These are phyloP conservation scores for Microtus ochrogaster DNA, from an alignment of 2,113 vertebrate genomes.

Conservation along the genomic window DNA sequence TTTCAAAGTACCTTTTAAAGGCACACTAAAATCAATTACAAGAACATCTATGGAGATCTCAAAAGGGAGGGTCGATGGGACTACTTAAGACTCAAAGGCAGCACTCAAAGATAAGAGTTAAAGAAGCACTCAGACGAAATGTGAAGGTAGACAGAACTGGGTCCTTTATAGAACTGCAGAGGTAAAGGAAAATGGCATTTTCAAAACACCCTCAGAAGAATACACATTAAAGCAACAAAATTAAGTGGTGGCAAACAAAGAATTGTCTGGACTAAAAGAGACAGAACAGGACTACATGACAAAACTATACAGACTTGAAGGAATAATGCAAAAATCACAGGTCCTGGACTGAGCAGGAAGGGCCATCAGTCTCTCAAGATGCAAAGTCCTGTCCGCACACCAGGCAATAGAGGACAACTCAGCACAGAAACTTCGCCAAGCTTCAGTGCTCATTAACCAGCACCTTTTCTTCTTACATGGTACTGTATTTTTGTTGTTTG, in stretches of 20 bases:
- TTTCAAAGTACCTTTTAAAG: slow-evolving; percentile 55
- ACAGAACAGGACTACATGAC: neutral
- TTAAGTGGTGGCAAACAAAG: neutral
- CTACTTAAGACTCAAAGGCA: slow-evolving; percentile 50
- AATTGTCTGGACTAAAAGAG: neutral
- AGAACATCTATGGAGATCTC: slow-evolving; percentile 62
- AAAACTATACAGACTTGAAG: neutral
- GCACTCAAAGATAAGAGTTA: slow-evolving; percentile 24
- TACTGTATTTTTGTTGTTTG: neutral
- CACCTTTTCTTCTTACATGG: slow-evolving; percentile 18
- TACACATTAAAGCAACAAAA: neutral
- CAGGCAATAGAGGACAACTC: neutral
- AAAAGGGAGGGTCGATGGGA: slow-evolving; percentile 37
- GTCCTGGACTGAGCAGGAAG: neutral
- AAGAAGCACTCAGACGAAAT: slow-evolving; percentile 43
- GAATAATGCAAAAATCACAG: neutral
- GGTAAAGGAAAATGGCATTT: slow-evolving; percentile 1
- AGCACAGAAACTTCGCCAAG: neutral
- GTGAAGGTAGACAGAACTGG: slow-evolving; percentile 2
- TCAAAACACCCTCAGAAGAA: slow-evolving; percentile 47
- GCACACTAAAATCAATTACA: slow-evolving; percentile 50
- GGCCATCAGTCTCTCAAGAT: neutral
- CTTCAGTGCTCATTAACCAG: neutral
- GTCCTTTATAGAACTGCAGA: slow-evolving; percentile 2
- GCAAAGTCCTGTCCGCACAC: neutral